A percentile compares a stretch with the other conserved stretches of the same genome.
Conservation (phyloP, 2,113 vertebrate species). For the Grantiella picta region DNA sequence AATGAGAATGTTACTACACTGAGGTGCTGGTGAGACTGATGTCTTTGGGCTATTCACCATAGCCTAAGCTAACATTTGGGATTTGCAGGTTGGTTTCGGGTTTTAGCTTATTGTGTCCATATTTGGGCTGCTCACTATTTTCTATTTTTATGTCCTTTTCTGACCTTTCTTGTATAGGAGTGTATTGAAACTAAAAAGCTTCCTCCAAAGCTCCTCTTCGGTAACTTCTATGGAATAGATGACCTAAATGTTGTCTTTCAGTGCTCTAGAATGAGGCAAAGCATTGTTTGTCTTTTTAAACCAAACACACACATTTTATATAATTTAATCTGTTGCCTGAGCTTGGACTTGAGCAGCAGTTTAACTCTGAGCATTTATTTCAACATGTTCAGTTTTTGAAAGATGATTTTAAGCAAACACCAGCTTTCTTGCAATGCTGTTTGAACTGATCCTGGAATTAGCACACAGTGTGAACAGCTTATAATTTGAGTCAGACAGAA, state of each 20-base stretch:
- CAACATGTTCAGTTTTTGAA: neutral
- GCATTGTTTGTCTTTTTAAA: neutral
- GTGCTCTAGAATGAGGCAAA: neutral
- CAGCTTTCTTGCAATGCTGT: neutral
- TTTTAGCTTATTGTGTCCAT: neutral
- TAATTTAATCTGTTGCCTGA: neutral
- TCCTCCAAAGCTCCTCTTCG: neutral
- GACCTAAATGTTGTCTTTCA: neutral
- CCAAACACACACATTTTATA: neutral
- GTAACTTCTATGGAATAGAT: neutral
- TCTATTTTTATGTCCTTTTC: neutral
- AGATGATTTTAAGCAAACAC: neutral
- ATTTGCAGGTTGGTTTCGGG: neutral
- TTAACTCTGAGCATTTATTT: neutral
- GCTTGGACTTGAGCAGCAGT: neutral
- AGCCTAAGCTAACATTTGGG: neutral
- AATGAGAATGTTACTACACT: neutral
- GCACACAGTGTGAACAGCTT: neutral
- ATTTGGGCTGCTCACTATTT: neutral
- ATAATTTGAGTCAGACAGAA: neutral
- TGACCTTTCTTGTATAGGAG: neutral
- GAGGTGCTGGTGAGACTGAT: neutral
- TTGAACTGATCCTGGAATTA: neutral
- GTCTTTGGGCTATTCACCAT: neutral
- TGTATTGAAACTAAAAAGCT: neutral